phyloP scores from a whole-genome alignment of 1,140 invertebrate genomes.

The Meteorus sp. region DNA sequence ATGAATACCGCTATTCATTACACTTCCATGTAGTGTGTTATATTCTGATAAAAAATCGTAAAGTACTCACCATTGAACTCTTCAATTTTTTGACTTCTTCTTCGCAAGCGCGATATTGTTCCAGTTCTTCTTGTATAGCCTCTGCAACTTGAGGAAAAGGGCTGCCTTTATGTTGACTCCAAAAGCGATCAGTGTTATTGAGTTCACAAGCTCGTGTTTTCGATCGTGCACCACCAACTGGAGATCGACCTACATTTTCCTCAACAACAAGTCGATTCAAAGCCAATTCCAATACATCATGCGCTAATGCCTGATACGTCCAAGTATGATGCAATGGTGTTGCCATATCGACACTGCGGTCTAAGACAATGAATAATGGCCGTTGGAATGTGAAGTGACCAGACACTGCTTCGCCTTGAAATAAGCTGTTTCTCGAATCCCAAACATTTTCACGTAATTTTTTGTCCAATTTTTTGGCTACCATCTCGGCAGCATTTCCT shows the following conservation, averaged over 20 bases:
- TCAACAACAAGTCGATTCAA: constrained; percentile 86
- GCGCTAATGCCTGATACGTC: constrained; percentile 97
- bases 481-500: constrained; percentile 98
- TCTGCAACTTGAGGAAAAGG: constrained; percentile 98
- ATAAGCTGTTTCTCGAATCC: constrained; percentile 95
- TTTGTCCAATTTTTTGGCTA: constrained; percentile 95
- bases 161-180: constrained; percentile 90
- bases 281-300: constrained; percentile 91
- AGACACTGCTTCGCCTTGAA: constrained; percentile 79
- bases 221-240: constrained; percentile 64
- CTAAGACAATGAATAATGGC: constrained; percentile 89
- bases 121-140: constrained; percentile 96
- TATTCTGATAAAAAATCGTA: constrained; percentile 14
- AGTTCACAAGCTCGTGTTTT: constrained; percentile 92
- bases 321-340: constrained; percentile 98
- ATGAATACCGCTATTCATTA: neutral
- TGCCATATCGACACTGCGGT: constrained; percentile 95
- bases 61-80: constrained; percentile 73
- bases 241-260: constrained; percentile 65
- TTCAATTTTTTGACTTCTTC: constrained; percentile 96
- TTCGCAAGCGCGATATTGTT: constrained; percentile 90
- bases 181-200: constrained; percentile 86
- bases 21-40: neutral
- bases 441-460: constrained; percentile 95
- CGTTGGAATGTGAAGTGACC: constrained; percentile 83